Evolutionary conservation across 2,113 vertebrate genomes (phyloP), one percentile per base, ranked within the genome.

Genomic region (Helogale parvula): DNA sequence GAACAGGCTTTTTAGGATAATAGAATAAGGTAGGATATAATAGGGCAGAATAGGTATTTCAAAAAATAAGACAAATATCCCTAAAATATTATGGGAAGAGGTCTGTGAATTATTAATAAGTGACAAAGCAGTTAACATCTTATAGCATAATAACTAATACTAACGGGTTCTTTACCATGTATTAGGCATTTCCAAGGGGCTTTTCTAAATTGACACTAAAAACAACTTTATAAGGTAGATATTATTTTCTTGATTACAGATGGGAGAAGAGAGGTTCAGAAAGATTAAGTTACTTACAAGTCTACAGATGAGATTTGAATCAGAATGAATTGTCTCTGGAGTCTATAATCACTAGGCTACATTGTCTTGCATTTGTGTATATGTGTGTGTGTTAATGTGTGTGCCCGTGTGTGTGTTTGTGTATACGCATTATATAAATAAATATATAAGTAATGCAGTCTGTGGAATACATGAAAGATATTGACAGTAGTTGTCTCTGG

Each of bases 171-270:
- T 29, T 82, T 69, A 71, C 19, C 10, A 31, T 7, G 1, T 85
- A 29, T 45, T 76, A 71, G 33, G 5, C 23, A 82, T 47, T 95
- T 85, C 5, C 21, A 38, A n/a, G 13, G 17, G 41, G 6, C 5
- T 83, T 93, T 97, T 88, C n/a, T n/a, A 96, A 93, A 65, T 9
- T 50, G 50, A 50, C 50, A 50, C 12, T 81, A 71, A 68, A 94
- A 95, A 41, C 2, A 35, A 77, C 9, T 16, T 77, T 96, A 57
- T 65, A 14, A 92, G 94, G 23, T 71, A 79, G 16, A 50, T 72
- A 38, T 13, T 65, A 89, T 71, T 88, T 93, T 85, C 63, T 92
- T 33, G 76, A 29, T 68, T 74, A 88, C 10, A 76, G 17, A 50
- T 52, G 52, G 3, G 31, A 92, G n/a, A 77, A 57, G 50, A 95